phyloP scores from a whole-genome alignment of 2,113 vertebrate species.

The Grammomys surdaster region DNA sequence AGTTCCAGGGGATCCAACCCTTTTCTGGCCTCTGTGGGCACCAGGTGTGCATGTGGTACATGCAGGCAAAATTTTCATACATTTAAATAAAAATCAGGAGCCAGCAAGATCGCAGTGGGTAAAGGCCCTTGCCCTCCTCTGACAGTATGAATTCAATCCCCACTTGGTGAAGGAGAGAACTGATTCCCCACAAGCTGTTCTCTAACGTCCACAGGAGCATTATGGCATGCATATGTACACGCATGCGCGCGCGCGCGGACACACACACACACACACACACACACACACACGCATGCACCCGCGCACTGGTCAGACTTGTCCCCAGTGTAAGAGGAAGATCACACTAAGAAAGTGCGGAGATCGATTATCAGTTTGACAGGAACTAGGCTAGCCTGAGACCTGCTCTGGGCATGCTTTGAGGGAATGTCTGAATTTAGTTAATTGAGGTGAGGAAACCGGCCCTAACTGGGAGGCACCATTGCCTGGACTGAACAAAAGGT shows the following conservation, averaged over 20 bases:
- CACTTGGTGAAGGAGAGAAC: not conserved
- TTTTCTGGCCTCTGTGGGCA: not conserved
- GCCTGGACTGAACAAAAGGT: not conserved
- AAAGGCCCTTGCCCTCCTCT: not conserved
- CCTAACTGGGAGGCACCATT: not conserved
- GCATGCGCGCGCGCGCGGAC: not conserved
- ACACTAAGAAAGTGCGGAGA: not conserved
- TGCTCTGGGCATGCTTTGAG: not conserved
- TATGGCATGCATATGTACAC: not conserved
- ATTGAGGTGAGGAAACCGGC: not conserved
- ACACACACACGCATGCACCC: not conserved
- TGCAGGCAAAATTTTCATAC: not conserved
- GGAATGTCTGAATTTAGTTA: not conserved
- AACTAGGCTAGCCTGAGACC: not conserved
- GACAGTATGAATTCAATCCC: not conserved
- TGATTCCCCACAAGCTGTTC: not conserved
- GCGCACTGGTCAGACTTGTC: not conserved
- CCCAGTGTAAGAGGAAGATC: not conserved
- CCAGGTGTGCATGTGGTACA: not conserved
- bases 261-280: not conserved
- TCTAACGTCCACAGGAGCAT: not conserved
- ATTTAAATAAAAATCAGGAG: not conserved
- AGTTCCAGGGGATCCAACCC: not conserved
- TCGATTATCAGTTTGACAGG: not conserved
- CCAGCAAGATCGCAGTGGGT: not conserved